Evolutionary conservation across 2,113 vertebrate genomes (phyloP), one percentile per base, ranked within the genome.

Genomic region (Crotalus tigris): DNA sequence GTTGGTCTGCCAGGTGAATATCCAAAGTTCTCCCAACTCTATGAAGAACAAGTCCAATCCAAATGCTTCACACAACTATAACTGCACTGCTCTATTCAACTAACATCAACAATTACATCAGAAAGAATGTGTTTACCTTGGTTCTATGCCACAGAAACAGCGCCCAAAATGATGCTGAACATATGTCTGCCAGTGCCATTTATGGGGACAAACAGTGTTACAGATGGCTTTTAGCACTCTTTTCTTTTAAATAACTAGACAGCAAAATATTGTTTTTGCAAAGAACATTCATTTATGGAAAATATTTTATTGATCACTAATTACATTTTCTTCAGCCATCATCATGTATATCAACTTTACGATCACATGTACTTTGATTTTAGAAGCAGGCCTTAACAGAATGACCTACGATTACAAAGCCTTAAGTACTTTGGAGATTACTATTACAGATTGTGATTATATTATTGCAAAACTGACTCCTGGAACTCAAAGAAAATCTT

Each of bases 81-180:
- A 96, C 95, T 97, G 96, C 21, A 95, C 97, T 97, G 92, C 89
- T 93, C 94, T 97, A 96, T 97, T 97, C 96, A 97, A 94, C 94
- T 97, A 97, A 96, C 96, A 97, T 98, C 97, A 98, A 98, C 97
- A 97, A 97, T 98, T 97, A 97, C 97, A 97, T 97, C 97, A 98
- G 96, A 97, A 93, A 97, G 97, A 97, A 97, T 97, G 94, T 98
- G 96, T 98, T 98, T 98, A 97, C 96, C 96, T 98, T 98, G 97
- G 97, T 98, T 95, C 95, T 93, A 93, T 85, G 96, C 97, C 98
- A 98, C 93, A 94, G 89, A 97, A 96, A 95, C 96, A 96, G 95
- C 95, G 92, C 96, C 95, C 96, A 97, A 96, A 96, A 96, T 98
- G 97, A 98, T 97, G 96, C 97, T 98, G 97, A 98, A 96, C 97